Evolutionary conservation across 2,888 invertebrate genomes (phyloP), one percentile per base, ranked within the genome.

Genomic region (Thumatha senex): DNA sequence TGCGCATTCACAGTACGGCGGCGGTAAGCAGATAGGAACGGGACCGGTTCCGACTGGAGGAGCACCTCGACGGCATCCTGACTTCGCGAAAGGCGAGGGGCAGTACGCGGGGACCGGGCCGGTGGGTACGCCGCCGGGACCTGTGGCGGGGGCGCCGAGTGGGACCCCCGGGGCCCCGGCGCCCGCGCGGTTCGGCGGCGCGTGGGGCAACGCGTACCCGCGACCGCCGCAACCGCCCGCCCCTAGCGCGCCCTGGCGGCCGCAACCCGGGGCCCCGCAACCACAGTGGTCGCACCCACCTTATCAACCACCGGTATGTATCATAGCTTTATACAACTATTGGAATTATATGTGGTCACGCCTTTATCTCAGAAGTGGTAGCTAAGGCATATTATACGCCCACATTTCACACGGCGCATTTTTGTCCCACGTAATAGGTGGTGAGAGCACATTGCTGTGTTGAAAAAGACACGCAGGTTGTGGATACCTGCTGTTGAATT

Each of bases 41-140:
- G 77, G 74, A 31, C 68, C 74, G 61, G 94, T 94, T 44, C 95
- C 95, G 70, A 95, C 95, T 40, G 74, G 60, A 46, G 79, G 75
- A 51, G 74, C 76, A 54, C 77, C 74, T 52, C 71, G 78, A 56
- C 68, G 74, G 51, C 78, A 73, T 54, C 78, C 93, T 90, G 74
- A 75, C 70, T 74, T 76, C 61, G 73, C 75, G 46, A 74, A 77
- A 46, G 78, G 74, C 13, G 72, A 77, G 52, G 63, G 70, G 39
- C 66, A 70, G 53, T 57, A 72, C 63, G 65, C 60, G 13, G 63
- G 58, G 13, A 63, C 61, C 46, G 61, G 57, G 7, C 30, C 47
- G 8, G 43, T 13, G 50, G 55, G 30, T 41, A 58, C 47, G 55
- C 57, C 42, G 54, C 54, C 40, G 53, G 67, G 64, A 51, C 59